phyloP scores from a whole-genome alignment of 2,797 vertebrate species.

The Sciurus carolinensis region DNA sequence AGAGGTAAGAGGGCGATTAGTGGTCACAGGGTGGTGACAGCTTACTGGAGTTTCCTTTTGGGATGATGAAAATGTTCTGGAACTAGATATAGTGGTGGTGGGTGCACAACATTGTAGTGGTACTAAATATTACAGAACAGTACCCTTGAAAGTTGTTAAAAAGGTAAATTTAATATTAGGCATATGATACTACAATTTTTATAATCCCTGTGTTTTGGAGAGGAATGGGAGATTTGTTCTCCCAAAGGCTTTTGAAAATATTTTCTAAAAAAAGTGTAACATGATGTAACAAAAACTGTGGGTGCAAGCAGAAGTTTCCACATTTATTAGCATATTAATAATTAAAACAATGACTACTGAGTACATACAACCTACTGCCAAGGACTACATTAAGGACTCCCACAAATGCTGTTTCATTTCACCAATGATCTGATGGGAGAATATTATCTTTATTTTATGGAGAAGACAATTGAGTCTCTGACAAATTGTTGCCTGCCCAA shows the following conservation, averaged over 20 bases:
- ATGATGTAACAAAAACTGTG: background rate
- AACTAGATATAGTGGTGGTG: background rate
- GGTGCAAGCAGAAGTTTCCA: background rate
- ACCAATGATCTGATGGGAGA: background rate
- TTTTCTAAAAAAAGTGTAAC: background rate
- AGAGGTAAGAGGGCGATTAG: background rate
- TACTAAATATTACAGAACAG: background rate
- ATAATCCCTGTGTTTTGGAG: background rate
- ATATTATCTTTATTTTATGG: background rate
- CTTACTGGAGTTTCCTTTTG: background rate
- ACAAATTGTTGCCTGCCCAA: background rate
- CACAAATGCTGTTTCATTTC: background rate
- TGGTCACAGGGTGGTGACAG: background rate
- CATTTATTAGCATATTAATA: background rate
- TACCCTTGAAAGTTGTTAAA: background rate
- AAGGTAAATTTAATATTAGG: background rate
- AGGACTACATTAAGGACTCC: background rate
- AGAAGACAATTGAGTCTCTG: background rate
- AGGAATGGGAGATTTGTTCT: background rate
- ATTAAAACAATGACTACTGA: slow-evolving; percentile 1
- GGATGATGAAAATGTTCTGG: background rate
- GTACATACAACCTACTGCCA: background rate
- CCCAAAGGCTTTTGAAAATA: background rate
- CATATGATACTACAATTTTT: background rate
- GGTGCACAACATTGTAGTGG: background rate